These are phyloP conservation scores for Eubasilissa splendida DNA, from an alignment of 2,888 invertebrate genomes.

Conservation along the genomic window DNA sequence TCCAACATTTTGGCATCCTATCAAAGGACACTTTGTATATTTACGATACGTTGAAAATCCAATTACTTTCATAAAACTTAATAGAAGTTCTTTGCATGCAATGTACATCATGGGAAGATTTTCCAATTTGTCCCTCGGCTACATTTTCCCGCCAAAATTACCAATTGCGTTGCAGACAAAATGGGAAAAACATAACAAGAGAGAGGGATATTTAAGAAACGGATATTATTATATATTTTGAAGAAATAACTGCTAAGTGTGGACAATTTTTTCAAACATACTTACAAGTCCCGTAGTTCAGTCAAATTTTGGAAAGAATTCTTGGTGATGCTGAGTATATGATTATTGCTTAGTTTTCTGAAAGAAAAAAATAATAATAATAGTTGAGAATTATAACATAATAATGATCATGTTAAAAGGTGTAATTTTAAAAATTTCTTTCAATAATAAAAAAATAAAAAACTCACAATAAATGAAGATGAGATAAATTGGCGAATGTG, in stretches of 20 bases:
- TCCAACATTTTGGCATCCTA: constrained; percentile 35
- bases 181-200: background rate
- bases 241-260: no score
- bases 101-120: background rate
- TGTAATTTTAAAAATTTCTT: no score
- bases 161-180: background rate
- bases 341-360: constrained; percentile 65
- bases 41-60: no score
- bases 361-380: constrained; percentile 44
- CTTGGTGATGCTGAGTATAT: constrained; percentile 65
- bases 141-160: background rate
- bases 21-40: constrained; percentile 16
- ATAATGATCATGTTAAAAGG: no score
- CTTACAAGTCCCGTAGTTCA: constrained; percentile 71
- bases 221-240: no score
- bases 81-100: no score
- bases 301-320: constrained; percentile 67
- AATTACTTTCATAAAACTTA: no score
- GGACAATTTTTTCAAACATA: constrained; percentile 52
- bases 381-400: no score
- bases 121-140: background rate
- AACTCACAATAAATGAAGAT: constrained; percentile 69
- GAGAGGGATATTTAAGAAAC: background rate
- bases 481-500: constrained; percentile 67
- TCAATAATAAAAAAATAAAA: background rate